A percentile compares a stretch with the other conserved stretches of the same genome.
phyloP scores from a whole-genome alignment of 2,888 invertebrate species.

The Pachycephus smyrnensis region DNA sequence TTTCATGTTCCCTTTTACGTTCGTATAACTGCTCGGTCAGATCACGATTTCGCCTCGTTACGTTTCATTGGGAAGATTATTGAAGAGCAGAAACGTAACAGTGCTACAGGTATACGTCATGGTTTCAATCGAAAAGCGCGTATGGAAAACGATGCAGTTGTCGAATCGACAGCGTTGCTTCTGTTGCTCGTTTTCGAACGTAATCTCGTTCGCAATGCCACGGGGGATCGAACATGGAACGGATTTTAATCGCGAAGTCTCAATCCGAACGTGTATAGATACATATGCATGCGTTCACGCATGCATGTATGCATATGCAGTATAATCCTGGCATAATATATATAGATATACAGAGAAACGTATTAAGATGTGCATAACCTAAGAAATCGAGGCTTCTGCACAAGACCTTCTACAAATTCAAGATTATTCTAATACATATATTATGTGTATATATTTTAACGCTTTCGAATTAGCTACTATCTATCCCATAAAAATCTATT shows the following conservation, averaged over 20 bases:
- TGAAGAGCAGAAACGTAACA: neutral
- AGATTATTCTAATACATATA: too few species aligned
- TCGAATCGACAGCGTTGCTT: neutral
- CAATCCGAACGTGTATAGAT: neutral
- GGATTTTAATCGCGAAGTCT: conserved; percentile 4
- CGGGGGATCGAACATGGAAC: neutral
- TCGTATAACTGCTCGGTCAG: neutral
- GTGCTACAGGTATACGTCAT: neutral
- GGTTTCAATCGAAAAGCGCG: neutral
- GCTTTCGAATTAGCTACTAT: neutral
- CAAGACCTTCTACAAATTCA: too few species aligned
- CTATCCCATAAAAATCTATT: neutral
- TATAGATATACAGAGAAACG: neutral
- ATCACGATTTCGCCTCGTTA: neutral
- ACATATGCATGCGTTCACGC: neutral
- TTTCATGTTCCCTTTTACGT: neutral
- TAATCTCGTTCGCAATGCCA: neutral
- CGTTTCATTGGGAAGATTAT: neutral
- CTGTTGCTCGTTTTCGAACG: neutral
- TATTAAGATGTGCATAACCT: neutral
- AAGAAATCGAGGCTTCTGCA: neutral
- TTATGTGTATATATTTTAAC: neutral
- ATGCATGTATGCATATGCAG: neutral
- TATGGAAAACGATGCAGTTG: neutral
- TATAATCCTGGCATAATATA: neutral